A percentile compares a stretch with the other conserved stretches of the same genome.
Evolutionary conservation across 2,797 vertebrate genomes (phyloP).

Genomic region (Rhinogobio ventralis): DNA sequence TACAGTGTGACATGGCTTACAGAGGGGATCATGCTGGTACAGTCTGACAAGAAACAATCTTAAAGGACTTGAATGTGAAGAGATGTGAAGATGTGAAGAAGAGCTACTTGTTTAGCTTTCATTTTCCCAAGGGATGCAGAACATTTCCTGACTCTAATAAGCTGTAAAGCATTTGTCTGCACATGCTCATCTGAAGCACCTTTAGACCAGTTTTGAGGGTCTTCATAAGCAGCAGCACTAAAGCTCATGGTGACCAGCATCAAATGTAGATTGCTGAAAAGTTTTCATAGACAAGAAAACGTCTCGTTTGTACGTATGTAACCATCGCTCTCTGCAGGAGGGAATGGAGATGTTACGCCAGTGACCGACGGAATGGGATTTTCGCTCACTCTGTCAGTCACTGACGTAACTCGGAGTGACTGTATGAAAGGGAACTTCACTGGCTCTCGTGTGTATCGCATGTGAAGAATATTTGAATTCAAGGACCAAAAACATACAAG

Average conservation of each 20-base stretch:
- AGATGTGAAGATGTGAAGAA: not conserved
- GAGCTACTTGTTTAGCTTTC: not conserved
- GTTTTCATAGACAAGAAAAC: not conserved
- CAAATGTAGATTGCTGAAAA: not conserved
- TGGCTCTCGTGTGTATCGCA: not conserved
- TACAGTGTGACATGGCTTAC: too few species aligned
- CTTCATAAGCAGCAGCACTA: not conserved
- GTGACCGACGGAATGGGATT: too few species aligned
- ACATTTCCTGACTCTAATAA: conserved; percentile 16
- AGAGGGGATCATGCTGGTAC: too few species aligned
- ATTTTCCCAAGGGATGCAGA: not conserved
- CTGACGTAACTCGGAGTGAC: too few species aligned
- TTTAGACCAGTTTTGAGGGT: not conserved
- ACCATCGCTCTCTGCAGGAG: too few species aligned
- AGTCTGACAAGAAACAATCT: too few species aligned
- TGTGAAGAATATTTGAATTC: not conserved
- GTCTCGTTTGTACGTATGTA: too few species aligned
- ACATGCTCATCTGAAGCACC: not conserved
- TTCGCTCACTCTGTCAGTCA: too few species aligned
- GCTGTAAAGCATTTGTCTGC: too few species aligned
- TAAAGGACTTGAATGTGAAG: too few species aligned
- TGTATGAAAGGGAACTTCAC: not conserved
- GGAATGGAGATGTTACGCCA: too few species aligned
- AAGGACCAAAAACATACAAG: not conserved
- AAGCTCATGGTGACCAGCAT: not conserved